A percentile compares a stretch with the other conserved stretches of the same genome.
phyloP scores from a whole-genome alignment of 2,888 invertebrate genomes.

The Lithophane ornitopus region DNA sequence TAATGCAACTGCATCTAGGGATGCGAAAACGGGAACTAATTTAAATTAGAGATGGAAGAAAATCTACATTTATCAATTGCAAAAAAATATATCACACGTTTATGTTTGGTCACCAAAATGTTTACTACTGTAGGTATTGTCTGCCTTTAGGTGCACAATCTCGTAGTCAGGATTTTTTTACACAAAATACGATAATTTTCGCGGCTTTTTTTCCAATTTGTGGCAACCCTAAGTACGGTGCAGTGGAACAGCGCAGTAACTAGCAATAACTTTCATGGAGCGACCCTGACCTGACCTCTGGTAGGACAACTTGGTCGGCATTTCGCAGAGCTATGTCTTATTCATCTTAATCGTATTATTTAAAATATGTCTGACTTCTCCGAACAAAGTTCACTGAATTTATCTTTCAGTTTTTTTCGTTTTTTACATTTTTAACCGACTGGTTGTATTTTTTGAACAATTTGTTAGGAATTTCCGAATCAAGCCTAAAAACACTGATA shows the following conservation, averaged over 20 bases:
- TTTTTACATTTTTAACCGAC: background rate
- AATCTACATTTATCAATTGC: too few species aligned
- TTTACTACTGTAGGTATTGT: background rate
- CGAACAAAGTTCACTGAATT: conserved; percentile 37
- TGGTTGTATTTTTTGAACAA: background rate
- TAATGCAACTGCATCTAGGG: conserved; percentile 70
- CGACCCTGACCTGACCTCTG: conserved; percentile 65
- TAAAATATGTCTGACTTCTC: background rate
- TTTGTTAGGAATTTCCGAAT: conserved; percentile 6
- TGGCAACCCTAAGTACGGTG: conserved; percentile 47
- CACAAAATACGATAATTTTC: background rate
- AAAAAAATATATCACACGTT: background rate
- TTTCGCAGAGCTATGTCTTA: conserved; percentile 29
- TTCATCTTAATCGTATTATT: conserved; percentile 22
- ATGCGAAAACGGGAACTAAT: conserved; percentile 35
- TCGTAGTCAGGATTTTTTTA: background rate
- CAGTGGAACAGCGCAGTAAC: conserved; percentile 56
- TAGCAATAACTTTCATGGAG: conserved; percentile 57
- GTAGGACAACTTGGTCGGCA: conserved; percentile 32
- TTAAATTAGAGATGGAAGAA: background rate
- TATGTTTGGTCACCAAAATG: background rate
- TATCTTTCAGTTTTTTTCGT: background rate
- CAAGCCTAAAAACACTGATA: conserved; percentile 2
- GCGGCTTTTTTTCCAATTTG: background rate
- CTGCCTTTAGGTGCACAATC: background rate